Evolutionary conservation across 2,113 vertebrate genomes (phyloP).

Genomic region (Datnioides undecimradiatus): DNA sequence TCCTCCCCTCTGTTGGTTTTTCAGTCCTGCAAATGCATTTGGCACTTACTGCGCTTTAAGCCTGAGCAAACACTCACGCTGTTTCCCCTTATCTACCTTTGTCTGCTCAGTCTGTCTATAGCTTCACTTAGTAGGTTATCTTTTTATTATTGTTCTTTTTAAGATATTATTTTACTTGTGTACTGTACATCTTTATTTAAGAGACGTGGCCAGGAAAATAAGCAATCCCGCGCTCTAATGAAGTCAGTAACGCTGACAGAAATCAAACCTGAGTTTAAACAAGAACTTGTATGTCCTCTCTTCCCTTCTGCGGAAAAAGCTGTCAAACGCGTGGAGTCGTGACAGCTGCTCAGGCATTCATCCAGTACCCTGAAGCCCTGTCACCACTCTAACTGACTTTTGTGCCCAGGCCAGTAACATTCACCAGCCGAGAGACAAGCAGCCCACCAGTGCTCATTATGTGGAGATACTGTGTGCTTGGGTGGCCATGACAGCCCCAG

Average conservation of each 20-base stretch:
- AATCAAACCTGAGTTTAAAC: neutral
- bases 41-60: neutral
- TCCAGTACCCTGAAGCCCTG: constrained; percentile 62
- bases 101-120: neutral
- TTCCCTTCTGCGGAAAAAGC: constrained; percentile 15
- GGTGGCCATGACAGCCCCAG: constrained; percentile 63
- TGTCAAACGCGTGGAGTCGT: constrained; percentile 40
- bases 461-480: constrained; percentile 38
- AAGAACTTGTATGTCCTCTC: neutral
- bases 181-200: neutral
- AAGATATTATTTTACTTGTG: neutral
- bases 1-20: neutral
- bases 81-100: neutral
- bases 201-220: neutral
- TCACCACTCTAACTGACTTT: constrained; percentile 64
- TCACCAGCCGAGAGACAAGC: constrained; percentile 61
- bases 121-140: neutral
- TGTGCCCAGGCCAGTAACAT: constrained; percentile 59
- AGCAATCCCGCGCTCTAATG: neutral
- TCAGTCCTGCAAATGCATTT: neutral
- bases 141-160: neutral
- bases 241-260: constrained; percentile 4
- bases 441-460: constrained; percentile 69
- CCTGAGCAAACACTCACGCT: neutral
- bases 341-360: constrained; percentile 68